Evolutionary conservation across 2,113 vertebrate genomes (phyloP).

Genomic region (Indicator indicator): DNA sequence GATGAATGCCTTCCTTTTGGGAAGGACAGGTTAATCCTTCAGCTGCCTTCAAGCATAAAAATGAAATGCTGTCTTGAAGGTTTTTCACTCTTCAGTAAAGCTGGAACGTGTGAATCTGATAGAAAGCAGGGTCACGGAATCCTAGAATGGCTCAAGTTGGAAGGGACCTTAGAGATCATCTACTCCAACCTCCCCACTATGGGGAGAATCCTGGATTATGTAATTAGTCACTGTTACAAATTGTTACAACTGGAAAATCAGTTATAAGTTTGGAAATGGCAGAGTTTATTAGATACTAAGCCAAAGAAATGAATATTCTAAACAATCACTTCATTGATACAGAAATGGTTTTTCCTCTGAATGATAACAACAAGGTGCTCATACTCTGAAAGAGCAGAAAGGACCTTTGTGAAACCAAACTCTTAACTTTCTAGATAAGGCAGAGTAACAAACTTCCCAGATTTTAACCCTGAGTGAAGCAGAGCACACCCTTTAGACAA

Average conservation of each 20-base stretch:
- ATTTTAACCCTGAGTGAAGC: not conserved
- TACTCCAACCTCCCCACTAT: not conserved
- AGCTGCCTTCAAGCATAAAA: not conserved
- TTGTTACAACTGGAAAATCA: not conserved
- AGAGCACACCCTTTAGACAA: not conserved
- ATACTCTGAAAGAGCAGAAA: not conserved
- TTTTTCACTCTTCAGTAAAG: not conserved
- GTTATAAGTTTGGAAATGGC: not conserved
- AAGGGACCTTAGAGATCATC: too few species aligned
- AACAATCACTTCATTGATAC: not conserved
- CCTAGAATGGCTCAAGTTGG: too few species aligned
- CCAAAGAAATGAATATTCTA: slow-evolving; percentile 1
- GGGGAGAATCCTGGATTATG: not conserved
- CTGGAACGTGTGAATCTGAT: not conserved
- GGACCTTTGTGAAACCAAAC: not conserved
- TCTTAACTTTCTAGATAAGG: not conserved
- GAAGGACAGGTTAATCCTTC: not conserved
- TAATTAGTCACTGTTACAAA: not conserved
- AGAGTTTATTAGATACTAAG: not conserved
- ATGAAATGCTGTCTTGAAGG: not conserved
- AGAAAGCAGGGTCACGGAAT: not conserved
- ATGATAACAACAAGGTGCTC: not conserved
- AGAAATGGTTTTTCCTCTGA: not conserved
- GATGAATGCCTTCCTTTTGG: not conserved
- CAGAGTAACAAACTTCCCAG: not conserved